Evolutionary conservation across 2,113 vertebrate species (phyloP).

Genomic region (Polyodon spathula): DNA sequence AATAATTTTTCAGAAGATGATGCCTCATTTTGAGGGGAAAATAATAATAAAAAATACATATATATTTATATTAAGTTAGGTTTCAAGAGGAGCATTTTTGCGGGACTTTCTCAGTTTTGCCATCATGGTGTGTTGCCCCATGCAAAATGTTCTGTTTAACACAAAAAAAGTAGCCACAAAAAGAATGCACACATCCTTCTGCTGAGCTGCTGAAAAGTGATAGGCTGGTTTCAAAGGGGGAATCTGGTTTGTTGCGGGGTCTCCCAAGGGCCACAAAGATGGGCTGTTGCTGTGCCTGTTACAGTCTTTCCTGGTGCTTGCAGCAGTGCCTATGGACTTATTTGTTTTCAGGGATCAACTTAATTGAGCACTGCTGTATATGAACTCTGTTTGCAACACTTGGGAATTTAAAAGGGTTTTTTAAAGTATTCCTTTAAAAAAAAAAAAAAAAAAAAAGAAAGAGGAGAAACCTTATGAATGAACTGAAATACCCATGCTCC

Average conservation of each 20-base stretch:
- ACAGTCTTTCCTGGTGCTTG: slow-evolving; percentile 70
- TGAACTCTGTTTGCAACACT: slow-evolving; percentile 67
- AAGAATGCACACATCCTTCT: slow-evolving; percentile 63
- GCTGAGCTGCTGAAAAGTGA: slow-evolving; percentile 71
- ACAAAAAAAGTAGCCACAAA: slow-evolving; percentile 56
- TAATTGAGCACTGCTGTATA: slow-evolving; percentile 76
- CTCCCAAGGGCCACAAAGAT: slow-evolving; percentile 72
- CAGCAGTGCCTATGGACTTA: slow-evolving; percentile 78
- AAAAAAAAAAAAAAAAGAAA: slow-evolving; percentile 30
- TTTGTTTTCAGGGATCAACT: slow-evolving; percentile 77
- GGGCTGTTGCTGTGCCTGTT: slow-evolving; percentile 73
- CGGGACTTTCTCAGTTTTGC: slow-evolving; percentile 77
- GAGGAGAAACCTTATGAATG: slow-evolving; percentile 79
- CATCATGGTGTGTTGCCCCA: slow-evolving; percentile 70
- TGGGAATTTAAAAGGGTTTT: slow-evolving; percentile 56
- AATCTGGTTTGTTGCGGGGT: slow-evolving; percentile 67
- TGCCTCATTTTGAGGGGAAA: slow-evolving; percentile 71
- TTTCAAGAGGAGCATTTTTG: slow-evolving; percentile 82
- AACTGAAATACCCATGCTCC: slow-evolving; percentile 54
- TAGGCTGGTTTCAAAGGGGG: slow-evolving; percentile 73
- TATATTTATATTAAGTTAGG: slow-evolving; percentile 25
- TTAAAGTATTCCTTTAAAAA: slow-evolving; percentile 37
- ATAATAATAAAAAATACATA: slow-evolving; percentile 46
- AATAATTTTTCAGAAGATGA: slow-evolving; percentile 83
- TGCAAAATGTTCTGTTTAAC: slow-evolving; percentile 62